phyloP scores from a whole-genome alignment of 2,113 vertebrate genomes.

The Collichthys lucidus region DNA sequence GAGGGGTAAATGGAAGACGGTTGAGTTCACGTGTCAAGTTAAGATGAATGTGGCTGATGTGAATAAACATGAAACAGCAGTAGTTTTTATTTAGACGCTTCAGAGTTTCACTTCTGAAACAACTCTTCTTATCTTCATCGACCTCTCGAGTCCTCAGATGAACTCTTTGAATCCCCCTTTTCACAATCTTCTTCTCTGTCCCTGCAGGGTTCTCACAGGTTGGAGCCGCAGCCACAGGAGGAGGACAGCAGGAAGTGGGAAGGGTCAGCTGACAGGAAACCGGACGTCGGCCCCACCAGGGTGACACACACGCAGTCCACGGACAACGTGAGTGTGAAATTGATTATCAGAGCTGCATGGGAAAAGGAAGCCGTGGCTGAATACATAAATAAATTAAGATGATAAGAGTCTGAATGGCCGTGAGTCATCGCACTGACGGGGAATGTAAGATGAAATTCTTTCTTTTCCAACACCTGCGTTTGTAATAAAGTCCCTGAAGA shows the following conservation, averaged over 20 bases:
- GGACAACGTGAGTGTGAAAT: conserved; percentile 85
- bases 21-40: not conserved
- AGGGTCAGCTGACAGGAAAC: conserved; percentile 86
- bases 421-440: not conserved
- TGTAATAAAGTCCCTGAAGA: not conserved
- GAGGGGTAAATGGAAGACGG: no score
- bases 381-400: not conserved
- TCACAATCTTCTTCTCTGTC: not conserved
- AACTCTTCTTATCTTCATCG: not conserved
- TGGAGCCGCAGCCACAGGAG: conserved; percentile 77
- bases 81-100: not conserved
- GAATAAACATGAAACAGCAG: conserved; percentile 10
- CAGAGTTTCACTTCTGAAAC: not conserved
- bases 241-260: conserved; percentile 86
- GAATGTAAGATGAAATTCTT: not conserved
- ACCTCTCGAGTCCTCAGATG: not conserved
- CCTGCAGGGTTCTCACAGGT: conserved; percentile 76
- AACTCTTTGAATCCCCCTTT: not conserved
- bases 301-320: conserved; percentile 80
- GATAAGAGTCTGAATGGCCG: not conserved
- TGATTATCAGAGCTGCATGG: not conserved
- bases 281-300: conserved; percentile 69
- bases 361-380: not conserved
- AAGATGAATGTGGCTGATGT: not conserved
- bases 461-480: not conserved